Evolutionary conservation across 2,888 invertebrate species (phyloP).

Genomic region (Meghimatium bilineatum): DNA sequence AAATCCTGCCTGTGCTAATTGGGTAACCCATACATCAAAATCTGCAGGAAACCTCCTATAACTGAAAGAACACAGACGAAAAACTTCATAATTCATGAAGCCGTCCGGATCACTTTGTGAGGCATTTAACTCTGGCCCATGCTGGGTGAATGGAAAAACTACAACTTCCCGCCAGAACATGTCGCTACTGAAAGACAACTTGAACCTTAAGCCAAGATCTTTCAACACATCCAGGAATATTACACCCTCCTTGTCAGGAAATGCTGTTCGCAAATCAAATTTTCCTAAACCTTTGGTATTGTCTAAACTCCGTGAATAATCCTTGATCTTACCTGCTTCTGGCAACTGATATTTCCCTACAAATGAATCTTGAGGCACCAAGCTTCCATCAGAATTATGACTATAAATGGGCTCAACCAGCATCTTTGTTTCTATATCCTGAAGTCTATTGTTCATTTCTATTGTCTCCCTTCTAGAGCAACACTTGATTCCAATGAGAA

Average conservation of each 20-base stretch:
- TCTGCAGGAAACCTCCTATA: slow-evolving; percentile 3
- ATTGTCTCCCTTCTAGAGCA: not conserved
- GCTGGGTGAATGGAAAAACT: not conserved
- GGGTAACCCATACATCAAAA: slow-evolving; percentile 21
- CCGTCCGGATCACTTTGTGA: not conserved
- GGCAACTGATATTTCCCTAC: not conserved
- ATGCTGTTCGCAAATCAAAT: not conserved
- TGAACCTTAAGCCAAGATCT: not conserved
- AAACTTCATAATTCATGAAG: slow-evolving; percentile 36
- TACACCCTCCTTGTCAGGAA: not conserved
- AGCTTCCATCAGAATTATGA: not conserved
- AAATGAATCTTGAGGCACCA: not conserved
- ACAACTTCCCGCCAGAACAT: not conserved
- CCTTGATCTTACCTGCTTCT: not conserved
- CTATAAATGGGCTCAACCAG: not conserved
- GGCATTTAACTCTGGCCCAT: not conserved
- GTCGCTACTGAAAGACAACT: not conserved
- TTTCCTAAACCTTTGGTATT: not conserved
- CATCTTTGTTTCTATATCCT: not conserved
- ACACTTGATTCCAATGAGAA: not conserved
- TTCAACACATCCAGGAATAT: not conserved
- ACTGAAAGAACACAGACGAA: slow-evolving; percentile 37
- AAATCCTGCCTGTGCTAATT: slow-evolving; percentile 36
- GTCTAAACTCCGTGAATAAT: not conserved
- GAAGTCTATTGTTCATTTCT: not conserved